Percentiles rank a stretch among this genome's conserved stretches.
Evolutionary conservation across 2,797 vertebrate species (phyloP).

Genomic region (Cheirogaleus major): DNA sequence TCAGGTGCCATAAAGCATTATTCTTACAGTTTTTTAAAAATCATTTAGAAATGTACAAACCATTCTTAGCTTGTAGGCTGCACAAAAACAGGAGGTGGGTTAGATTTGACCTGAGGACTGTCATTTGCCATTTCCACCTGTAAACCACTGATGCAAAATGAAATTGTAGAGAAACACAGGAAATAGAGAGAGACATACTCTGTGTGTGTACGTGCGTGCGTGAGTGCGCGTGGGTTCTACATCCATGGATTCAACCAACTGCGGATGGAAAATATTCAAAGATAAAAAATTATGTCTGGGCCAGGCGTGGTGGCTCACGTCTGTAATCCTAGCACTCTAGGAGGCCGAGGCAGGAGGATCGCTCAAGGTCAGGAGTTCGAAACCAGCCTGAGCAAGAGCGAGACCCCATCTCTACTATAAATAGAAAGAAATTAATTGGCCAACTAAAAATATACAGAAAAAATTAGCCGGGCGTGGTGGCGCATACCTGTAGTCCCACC

Average conservation of each 20-base stretch:
- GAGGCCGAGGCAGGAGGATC: too few relatives aligned
- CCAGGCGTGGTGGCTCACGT: too few relatives aligned
- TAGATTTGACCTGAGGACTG: background rate
- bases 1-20: background rate
- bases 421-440: too few relatives aligned
- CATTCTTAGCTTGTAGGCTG: background rate
- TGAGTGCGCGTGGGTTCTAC: background rate
- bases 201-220: too few relatives aligned
- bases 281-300: background rate
- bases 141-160: background rate
- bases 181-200: background rate
- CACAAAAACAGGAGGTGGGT: accelerated
- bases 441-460: too few relatives aligned
- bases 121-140: accelerated
- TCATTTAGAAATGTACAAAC: background rate
- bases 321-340: too few relatives aligned
- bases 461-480: too few relatives aligned
- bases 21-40: background rate
- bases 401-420: too few relatives aligned
- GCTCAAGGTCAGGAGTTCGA: too few relatives aligned
- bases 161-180: background rate
- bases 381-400: too few relatives aligned
- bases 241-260: background rate
- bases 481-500: too few relatives aligned
- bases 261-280: background rate